phyloP scores from a whole-genome alignment of 2,113 vertebrate genomes.

The Cephalopholis sonnerati region DNA sequence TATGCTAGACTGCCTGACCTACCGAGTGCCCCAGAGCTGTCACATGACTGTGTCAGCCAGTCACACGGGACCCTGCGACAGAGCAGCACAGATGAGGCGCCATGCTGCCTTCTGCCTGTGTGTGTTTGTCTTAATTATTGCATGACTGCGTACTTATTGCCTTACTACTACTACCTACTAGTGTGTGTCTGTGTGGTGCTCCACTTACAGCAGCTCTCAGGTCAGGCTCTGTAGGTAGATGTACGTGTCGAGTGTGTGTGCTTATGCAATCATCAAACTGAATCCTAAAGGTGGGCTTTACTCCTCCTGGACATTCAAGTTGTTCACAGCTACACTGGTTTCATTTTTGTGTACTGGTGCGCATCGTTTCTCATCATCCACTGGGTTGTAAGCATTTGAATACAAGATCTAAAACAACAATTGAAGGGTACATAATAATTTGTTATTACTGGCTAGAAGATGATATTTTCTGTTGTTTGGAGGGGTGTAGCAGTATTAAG shows the following conservation, averaged over 20 bases:
- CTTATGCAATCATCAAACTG: neutral
- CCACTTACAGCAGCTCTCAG: neutral
- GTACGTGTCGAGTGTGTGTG: neutral
- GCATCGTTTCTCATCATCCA: neutral
- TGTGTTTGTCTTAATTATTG: conserved; percentile 52
- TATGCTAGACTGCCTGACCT: conserved; percentile 74
- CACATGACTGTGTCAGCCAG: conserved; percentile 70
- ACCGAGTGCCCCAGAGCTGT: conserved; percentile 57
- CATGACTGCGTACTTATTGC: conserved; percentile 6
- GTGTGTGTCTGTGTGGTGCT: neutral
- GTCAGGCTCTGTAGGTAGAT: neutral
- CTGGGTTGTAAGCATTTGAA: neutral
- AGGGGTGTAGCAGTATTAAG: neutral
- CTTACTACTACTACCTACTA: neutral
- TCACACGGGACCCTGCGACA: conserved; percentile 47
- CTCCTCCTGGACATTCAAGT: neutral
- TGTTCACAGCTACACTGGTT: neutral
- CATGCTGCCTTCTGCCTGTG: conserved; percentile 50
- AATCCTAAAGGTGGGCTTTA: neutral
- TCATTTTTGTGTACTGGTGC: neutral
- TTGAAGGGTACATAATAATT: neutral
- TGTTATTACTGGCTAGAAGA: neutral
- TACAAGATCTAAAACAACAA: neutral
- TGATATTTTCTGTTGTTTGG: neutral
- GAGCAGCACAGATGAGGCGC: conserved; percentile 62